phyloP scores from a whole-genome alignment of 2,113 vertebrate species.

The Ictalurus punctatus region DNA sequence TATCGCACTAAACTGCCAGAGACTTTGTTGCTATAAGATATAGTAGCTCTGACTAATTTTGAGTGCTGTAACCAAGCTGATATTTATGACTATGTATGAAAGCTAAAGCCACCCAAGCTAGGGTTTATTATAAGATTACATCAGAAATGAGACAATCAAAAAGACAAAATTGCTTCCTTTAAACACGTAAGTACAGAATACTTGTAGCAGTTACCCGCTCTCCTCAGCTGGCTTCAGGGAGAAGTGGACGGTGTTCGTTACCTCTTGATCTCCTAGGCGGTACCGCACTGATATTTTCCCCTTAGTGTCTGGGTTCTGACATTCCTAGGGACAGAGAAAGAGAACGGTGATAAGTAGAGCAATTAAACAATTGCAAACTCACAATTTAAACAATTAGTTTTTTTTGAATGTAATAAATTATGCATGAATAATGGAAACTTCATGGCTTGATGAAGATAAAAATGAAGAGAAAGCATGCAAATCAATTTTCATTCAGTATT shows the following conservation, averaged over 20 bases:
- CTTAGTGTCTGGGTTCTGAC: constrained; percentile 4
- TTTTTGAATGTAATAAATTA: too few relatives aligned
- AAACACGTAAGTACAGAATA: background rate
- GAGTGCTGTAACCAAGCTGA: background rate
- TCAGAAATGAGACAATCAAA: background rate
- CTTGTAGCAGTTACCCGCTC: constrained; percentile 3
- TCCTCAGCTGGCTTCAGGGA: constrained; percentile 17
- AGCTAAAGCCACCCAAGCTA: background rate
- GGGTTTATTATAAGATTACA: background rate
- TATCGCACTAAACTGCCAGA: background rate
- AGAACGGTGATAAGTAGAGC: background rate
- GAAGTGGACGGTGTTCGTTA: constrained; percentile 17
- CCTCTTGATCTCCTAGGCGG: background rate
- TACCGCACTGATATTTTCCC: constrained; percentile 27
- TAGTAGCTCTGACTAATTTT: background rate
- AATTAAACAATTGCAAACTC: too few relatives aligned
- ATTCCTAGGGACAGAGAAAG: constrained; percentile 10
- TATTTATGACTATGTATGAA: background rate
- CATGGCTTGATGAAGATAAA: background rate
- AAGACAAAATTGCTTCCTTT: background rate
- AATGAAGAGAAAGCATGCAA: background rate
- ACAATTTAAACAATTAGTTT: too few relatives aligned
- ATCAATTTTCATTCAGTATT: background rate
- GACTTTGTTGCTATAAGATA: background rate
- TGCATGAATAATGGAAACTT: background rate